phyloP scores from a whole-genome alignment of 2,113 vertebrate species.

The Gymnorhina tibicen region DNA sequence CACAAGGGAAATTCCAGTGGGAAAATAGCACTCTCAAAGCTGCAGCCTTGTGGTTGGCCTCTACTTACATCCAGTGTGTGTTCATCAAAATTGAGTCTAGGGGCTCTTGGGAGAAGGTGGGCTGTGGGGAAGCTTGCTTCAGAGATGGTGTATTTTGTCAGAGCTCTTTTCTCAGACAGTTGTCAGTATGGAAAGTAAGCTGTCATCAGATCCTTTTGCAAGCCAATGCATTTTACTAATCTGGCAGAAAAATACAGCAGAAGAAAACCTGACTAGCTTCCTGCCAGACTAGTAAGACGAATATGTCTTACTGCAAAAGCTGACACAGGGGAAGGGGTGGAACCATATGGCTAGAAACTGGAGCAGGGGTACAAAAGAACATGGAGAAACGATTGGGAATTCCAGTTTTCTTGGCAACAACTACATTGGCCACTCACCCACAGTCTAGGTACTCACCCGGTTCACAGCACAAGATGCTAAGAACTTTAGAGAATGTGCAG shows the following conservation, averaged over 20 bases:
- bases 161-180: constrained; percentile 26
- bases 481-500: not conserved
- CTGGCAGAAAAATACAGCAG: constrained; percentile 47
- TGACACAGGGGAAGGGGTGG: constrained; percentile 13
- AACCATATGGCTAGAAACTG: not conserved
- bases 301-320: constrained; percentile 17
- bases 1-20: not conserved
- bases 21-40: not conserved
- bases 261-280: constrained; percentile 23
- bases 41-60: not conserved
- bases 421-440: not conserved
- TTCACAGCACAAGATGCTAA: not conserved
- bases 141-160: not conserved
- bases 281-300: constrained; percentile 27
- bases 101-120: not conserved
- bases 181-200: constrained; percentile 46
- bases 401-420: not conserved
- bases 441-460: not conserved
- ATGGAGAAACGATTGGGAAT: not conserved
- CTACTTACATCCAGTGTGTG: not conserved
- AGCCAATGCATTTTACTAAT: constrained; percentile 31
- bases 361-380: not conserved
- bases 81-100: not conserved
- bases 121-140: not conserved
- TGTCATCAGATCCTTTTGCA: constrained; percentile 47